These are phyloP conservation scores for Gymnocheta viridis DNA, from an alignment of 2,888 invertebrate genomes.

Conservation along the genomic window DNA sequence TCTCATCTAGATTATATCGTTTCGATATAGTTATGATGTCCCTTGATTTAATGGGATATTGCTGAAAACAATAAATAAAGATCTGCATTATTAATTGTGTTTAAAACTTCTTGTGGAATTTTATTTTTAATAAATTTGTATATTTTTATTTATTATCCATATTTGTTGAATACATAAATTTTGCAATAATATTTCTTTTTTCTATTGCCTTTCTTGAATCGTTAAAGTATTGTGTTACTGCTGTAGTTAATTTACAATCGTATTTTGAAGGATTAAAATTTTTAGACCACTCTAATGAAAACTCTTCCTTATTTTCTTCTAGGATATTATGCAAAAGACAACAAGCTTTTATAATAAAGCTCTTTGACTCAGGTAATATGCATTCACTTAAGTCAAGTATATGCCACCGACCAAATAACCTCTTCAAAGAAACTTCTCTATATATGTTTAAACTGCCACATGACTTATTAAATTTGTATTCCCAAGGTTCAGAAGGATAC, in stretches of 20 bases:
- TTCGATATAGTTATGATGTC: no score
- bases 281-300: constrained; percentile 77
- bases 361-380: constrained; percentile 78
- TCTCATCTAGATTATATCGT: no score
- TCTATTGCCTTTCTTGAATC: constrained; percentile 66
- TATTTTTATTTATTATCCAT: neutral
- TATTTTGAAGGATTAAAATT: constrained; percentile 66
- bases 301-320: constrained; percentile 77
- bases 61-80: no score
- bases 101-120: no score
- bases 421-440: constrained; percentile 77
- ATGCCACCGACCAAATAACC: constrained; percentile 79
- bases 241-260: constrained; percentile 4
- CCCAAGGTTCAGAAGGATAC: constrained; percentile 75
- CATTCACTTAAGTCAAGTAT: constrained; percentile 76
- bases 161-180: constrained; percentile 72
- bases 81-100: no score
- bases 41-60: no score
- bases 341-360: constrained; percentile 78
- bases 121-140: neutral
- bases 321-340: constrained; percentile 79
- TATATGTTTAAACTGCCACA: constrained; percentile 77
- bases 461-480: constrained; percentile 79
- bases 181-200: constrained; percentile 75
- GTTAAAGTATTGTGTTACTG: neutral